Base-by-base conservation (phyloP, 2,888 invertebrate genomes). In the Labia minor region DNA sequence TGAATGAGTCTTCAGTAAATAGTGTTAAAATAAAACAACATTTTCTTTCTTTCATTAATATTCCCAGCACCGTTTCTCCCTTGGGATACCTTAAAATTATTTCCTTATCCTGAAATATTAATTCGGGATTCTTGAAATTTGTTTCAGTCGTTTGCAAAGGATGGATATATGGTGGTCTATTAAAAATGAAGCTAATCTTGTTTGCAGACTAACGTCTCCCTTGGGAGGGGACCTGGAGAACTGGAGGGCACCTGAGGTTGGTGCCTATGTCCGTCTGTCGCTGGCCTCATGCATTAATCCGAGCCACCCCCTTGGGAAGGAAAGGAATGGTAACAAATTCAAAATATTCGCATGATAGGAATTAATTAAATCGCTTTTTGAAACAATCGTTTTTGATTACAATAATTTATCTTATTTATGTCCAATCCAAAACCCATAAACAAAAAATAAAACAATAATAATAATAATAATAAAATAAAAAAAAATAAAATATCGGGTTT, bases 151-250 rank as follows among this genome's bases (percentile, higher is more conserved):
- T 14, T n/a, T 3, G 49, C 49, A 3, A 11, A 49, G 49, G 16
- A 49, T 11, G 49, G 49, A 49, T 49, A 49, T 2, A 49, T 49
- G 16, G 16, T 49, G 49, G 49, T 49, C 49, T 49, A 49, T 49
- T 49, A 49, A 49, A 49, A 49, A 49, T 49, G 49, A 49, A 49
- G 49, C 49, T 49, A 49, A 49, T 49, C 49, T 49, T 49, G 49
- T 49, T 49, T 49, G 49, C 49, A 49, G 16, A 16, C 49, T n/a
- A 49, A 49, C 49, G 49, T 16, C 49, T 49, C 49, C 16, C 49
- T 4, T 2, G 49, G 49, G 49, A 49, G n/a, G n/a, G 3, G n/a
- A 49, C 49, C 49, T 16, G 26, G 26, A 26, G 26, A 26, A 26
- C 26, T 26, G 4, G 26, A 26, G 26, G 26, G 26, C 26, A 26